Evolutionary conservation across 2,888 invertebrate genomes (phyloP), one percentile per base, ranked within the genome.

Genomic region (Drosophila prolongata): DNA sequence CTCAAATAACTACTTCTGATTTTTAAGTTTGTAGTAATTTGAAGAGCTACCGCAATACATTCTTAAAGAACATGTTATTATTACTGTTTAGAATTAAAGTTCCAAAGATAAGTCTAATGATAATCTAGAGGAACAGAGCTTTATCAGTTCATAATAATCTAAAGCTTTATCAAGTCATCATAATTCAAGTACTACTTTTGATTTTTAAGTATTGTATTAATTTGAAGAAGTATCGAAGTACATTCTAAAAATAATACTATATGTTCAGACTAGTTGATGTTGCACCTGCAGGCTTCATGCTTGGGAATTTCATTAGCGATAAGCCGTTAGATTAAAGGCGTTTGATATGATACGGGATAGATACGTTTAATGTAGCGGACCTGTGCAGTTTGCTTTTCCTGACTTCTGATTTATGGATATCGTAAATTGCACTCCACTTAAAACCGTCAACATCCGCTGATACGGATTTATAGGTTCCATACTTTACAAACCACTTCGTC

Each of bases 271-370:
- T n/a, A n/a, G 9, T n/a, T 27, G 13, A 13, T 6, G 24, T 3
- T n/a, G 46, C 49, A 49, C 49, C 49, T 49, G 49, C 49, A 35
- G 24, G 16, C 9, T 19, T 35, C 37, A 40, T 19, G 19, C 30
- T 50, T 37, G 24, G 50, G 44, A 69, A 57, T 58, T 69, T 50
- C 70, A 68, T 30, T 34, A 19, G 3, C 30, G 59, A 59, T 58
- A 70, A 37, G 40, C 35, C 19, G 14, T 0, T 4, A 50, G 49
- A 47, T 56, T 56, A 30, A 52, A 50, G 16, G 5, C 6, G 13
- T 8, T 30, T 30, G 40, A 34, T 59, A 19, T 19, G 14, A 56
- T 34, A 11, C 5, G 10, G 1, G 1, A n/a, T 27, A 49, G 30
- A 62, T 62, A 50, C 9, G 53, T 14, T 27, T 52, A 24, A 27